Conservation (phyloP, 2,113 vertebrate genomes). For the Pseudorasbora parva region DNA sequence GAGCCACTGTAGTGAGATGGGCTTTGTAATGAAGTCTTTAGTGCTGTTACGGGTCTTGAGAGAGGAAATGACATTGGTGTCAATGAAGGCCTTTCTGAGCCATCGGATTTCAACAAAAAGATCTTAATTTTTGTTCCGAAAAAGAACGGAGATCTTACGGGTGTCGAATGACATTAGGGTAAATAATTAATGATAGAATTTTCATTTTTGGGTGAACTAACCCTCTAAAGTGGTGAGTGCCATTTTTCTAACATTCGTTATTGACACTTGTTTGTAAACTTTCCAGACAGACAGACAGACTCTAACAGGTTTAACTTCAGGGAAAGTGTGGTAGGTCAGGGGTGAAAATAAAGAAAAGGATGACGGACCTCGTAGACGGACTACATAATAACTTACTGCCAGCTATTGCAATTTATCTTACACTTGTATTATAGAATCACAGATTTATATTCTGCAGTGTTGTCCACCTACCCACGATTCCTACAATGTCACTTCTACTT, state of each 20-base stretch:
- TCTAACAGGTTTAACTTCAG: constrained; percentile 40
- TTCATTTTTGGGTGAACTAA: no score
- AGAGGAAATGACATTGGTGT: no score
- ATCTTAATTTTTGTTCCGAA: no score
- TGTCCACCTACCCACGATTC: constrained; percentile 1
- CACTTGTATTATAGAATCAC: constrained; percentile 28
- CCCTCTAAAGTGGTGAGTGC: neutral
- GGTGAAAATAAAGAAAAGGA: neutral
- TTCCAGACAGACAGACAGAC: constrained; percentile 23
- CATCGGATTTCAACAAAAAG: no score
- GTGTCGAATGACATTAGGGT: no score
- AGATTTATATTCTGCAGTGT: constrained; percentile 4
- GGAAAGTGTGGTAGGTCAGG: constrained; percentile 31
- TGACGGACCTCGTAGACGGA: constrained; percentile 5
- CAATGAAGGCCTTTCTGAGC: no score
- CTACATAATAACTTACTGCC: constrained; percentile 20
- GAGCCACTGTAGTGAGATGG: no score
- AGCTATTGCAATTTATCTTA: constrained; percentile 3
- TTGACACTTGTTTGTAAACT: constrained; percentile 40
- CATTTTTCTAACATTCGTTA: constrained; percentile 12
- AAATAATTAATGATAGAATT: no score
- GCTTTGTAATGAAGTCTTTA: no score
- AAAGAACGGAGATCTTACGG: no score
- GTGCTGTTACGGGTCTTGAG: no score
- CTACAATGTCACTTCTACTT: constrained; percentile 13